Conservation (phyloP, 2,113 vertebrate genomes). For the rat (Rattus norvegicus) region GRCr8 NC_086024.1:114770501-114771000, state of each 20-base stretch:
- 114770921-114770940: slow-evolving; percentile 28
- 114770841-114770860: neutral
- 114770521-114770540: neutral
- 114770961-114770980: slow-evolving; percentile 59
- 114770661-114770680: neutral
- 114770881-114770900: slow-evolving; percentile 71
- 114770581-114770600: neutral
- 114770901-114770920: slow-evolving; percentile 57
- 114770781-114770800: neutral
- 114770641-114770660: neutral
- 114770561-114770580: neutral
- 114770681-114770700: neutral
- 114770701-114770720: neutral
- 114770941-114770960: slow-evolving; percentile 38
- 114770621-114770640: neutral
- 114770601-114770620: neutral
- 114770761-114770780: neutral
- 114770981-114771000: slow-evolving; percentile 59
- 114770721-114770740: fast-evolving
- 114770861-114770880: slow-evolving; percentile 5
- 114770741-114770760: fast-evolving
- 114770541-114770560: neutral
- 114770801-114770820: neutral
- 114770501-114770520: neutral
- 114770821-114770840: neutral